Evolutionary conservation across 2,113 vertebrate genomes (phyloP).

Genomic region (Todiramphus chloris): DNA sequence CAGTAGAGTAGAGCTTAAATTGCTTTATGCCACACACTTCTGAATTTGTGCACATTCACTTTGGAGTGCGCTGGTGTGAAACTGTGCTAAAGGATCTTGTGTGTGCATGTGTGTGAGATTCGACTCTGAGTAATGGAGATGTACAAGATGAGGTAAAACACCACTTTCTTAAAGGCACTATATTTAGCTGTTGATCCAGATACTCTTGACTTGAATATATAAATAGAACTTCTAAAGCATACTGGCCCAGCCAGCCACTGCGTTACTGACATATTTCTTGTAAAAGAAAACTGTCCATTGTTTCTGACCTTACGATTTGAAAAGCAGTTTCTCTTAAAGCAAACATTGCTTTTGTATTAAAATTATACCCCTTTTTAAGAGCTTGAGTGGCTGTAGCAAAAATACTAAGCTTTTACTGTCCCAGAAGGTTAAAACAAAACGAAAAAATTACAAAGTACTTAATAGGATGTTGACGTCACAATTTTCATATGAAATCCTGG

Average conservation of each 20-base stretch:
- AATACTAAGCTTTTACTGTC: background rate
- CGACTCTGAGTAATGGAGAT: background rate
- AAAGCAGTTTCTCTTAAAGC: background rate
- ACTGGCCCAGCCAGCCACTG: background rate
- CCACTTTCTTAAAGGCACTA: slow-evolving; percentile 32
- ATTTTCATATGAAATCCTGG: background rate
- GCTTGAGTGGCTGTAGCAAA: background rate
- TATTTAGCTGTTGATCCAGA: slow-evolving; percentile 22
- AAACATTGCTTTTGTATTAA: background rate
- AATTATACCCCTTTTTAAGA: background rate
- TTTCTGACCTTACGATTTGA: background rate
- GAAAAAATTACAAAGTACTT: background rate
- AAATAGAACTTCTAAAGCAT: background rate
- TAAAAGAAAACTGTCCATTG: background rate
- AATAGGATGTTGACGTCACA: background rate
- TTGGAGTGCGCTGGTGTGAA: background rate
- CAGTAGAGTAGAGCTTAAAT: background rate
- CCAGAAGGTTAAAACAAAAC: background rate
- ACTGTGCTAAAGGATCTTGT: background rate
- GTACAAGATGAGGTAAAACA: slow-evolving; percentile 9
- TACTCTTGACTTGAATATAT: slow-evolving; percentile 32
- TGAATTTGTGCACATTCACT: background rate
- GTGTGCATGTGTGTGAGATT: background rate
- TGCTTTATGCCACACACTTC: background rate
- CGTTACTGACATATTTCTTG: slow-evolving; percentile 15